A percentile compares a stretch with the other conserved stretches of the same genome.
phyloP scores from a whole-genome alignment of 2,797 vertebrate species.

The Chelidonichthys spinosus region DNA sequence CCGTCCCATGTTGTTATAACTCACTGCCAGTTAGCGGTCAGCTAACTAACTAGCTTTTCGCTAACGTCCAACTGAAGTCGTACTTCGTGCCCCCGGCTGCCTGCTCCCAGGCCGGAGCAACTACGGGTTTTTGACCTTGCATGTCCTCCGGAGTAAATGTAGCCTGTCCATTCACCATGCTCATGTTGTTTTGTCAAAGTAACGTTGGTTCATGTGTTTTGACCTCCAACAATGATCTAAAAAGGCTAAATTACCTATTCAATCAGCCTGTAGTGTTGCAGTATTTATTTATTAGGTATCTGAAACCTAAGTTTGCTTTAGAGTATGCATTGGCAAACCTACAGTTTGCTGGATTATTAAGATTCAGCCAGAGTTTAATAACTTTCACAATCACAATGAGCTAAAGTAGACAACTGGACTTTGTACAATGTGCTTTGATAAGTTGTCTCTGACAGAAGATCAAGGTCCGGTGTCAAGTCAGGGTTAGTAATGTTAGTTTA shows the following conservation, averaged over 20 bases:
- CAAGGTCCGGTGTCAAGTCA: constrained; percentile 65
- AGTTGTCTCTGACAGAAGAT: constrained; percentile 10
- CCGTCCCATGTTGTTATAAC: not conserved
- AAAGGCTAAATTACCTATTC: not conserved
- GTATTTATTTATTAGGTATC: not conserved
- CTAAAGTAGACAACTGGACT: constrained; percentile 42
- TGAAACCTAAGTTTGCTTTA: not conserved
- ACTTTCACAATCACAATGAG: not conserved
- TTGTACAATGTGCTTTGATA: constrained; percentile 36
- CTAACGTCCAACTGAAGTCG: constrained; percentile 1
- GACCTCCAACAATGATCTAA: not conserved
- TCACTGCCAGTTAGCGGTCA: constrained; percentile 30
- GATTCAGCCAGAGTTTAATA: not conserved
- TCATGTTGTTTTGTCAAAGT: not conserved
- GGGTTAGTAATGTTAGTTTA: not conserved
- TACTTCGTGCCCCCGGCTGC: constrained; percentile 4
- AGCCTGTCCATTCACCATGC: not conserved
- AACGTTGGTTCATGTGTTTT: not conserved
- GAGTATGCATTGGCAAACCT: not conserved
- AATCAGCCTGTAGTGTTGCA: not conserved
- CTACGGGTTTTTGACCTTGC: constrained; percentile 51
- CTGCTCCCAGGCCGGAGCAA: constrained; percentile 10
- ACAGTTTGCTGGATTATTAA: not conserved
- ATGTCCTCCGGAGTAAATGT: constrained; percentile 7
- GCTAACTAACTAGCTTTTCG: constrained; percentile 20